Evolutionary conservation across 2,888 invertebrate genomes (phyloP), one percentile per base, ranked within the genome.

Genomic region (Belgica antarctica): DNA sequence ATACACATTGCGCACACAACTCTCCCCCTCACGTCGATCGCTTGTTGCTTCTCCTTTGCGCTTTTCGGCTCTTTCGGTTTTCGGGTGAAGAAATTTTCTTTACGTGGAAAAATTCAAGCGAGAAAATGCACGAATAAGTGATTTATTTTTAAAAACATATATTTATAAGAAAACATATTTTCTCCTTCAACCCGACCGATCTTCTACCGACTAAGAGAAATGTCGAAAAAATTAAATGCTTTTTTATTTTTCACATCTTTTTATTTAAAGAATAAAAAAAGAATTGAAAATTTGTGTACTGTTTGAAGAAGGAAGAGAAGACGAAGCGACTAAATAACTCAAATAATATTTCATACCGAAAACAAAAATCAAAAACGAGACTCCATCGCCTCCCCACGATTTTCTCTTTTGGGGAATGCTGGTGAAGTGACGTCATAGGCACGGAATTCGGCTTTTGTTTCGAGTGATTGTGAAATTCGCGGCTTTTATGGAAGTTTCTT

Each of bases 81-180:
- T 31, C 34, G 34, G 34, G 34, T 8, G 52, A 52, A 52, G 22
- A 52, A 52, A 41, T n/a, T 41, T 52, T 41, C 41, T 41, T 41
- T 52, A 17, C 52, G 17, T 52, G 52, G 52, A 52, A 52, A 52
- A 52, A 5, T 52, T 52, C 52, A 52, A 8, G 52, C 12, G 52
- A 52, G 19, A 52, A 52, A 52, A 52, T 52, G 22, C 17, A 52
- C 52, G 3, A 52, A 52, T 22, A 52, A 52, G 52, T 52, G 52
- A 52, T 52, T 52, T 52, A 52, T 52, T 52, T 52, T 52, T 52
- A 52, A 52, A 52, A 52, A 52, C 46, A 46, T 46, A 46, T 46
- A 10, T 31, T 31, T 31, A 46, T 46, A 46, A 46, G 46, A 52
- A 52, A n/a, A n/a, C n/a, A 22, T 19, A 52, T 52, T 52, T 52